Percentiles rank a stretch among this genome's conserved stretches.
phyloP scores from a whole-genome alignment of 2,888 invertebrate genomes.

The Pachycephus smyrnensis region DNA sequence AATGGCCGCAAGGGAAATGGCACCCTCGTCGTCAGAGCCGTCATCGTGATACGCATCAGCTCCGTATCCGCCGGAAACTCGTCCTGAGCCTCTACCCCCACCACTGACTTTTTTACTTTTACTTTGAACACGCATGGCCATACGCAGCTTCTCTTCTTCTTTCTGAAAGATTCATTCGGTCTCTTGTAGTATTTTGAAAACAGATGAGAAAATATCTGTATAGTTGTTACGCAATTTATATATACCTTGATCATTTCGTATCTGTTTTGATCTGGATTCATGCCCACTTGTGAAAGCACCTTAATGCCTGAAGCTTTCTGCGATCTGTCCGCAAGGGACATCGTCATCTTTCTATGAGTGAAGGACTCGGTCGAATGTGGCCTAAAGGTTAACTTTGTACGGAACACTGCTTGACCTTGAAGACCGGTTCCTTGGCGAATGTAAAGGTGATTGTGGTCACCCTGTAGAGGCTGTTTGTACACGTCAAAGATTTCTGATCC shows the following conservation, averaged over 20 bases:
- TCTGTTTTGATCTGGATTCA: slow-evolving; percentile 94
- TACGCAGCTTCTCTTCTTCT: slow-evolving; percentile 95
- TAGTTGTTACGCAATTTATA: neutral
- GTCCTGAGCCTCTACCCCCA: slow-evolving; percentile 65
- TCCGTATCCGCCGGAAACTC: slow-evolving; percentile 68
- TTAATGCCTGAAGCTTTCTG: slow-evolving; percentile 95
- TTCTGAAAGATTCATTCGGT: slow-evolving; percentile 71
- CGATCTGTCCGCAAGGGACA: slow-evolving; percentile 95
- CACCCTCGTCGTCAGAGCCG: slow-evolving; percentile 93
- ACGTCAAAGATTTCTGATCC: slow-evolving; percentile 99
- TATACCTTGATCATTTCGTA: slow-evolving; percentile 88
- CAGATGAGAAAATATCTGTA: no score
- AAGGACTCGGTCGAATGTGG: slow-evolving; percentile 99
- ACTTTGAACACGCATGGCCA: slow-evolving; percentile 82
- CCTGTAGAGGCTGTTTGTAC: slow-evolving; percentile 91
- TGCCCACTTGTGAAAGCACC: slow-evolving; percentile 92
- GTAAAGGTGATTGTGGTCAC: slow-evolving; percentile 97
- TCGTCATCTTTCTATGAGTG: slow-evolving; percentile 98
- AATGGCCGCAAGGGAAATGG: slow-evolving; percentile 92
- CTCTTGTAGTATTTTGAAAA: slow-evolving; percentile 1
- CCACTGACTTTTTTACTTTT: slow-evolving; percentile 71
- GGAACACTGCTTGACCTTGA: slow-evolving; percentile 97
- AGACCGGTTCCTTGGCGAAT: slow-evolving; percentile 98
- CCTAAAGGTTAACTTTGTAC: slow-evolving; percentile 95
- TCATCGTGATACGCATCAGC: slow-evolving; percentile 74